phyloP scores from a whole-genome alignment of 2,113 vertebrate species.

The Laticauda laticaudata region DNA sequence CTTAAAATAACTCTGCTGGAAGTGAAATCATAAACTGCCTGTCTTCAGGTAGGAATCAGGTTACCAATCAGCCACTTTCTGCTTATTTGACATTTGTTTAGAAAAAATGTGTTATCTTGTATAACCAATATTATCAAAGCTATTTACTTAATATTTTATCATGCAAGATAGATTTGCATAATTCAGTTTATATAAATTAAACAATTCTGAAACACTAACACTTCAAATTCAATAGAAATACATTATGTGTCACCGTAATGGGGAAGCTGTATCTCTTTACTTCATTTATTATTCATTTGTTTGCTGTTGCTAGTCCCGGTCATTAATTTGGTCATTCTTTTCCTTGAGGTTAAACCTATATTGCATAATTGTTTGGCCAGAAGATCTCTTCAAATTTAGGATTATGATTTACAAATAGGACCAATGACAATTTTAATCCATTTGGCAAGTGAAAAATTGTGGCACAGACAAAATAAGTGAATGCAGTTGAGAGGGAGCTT shows the following conservation, averaged over 20 bases:
- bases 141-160: too few relatives aligned
- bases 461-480: too few relatives aligned
- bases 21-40: too few relatives aligned
- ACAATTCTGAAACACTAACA: not conserved
- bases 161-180: too few relatives aligned
- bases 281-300: not conserved
- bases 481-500: too few relatives aligned
- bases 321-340: not conserved
- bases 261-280: not conserved
- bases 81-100: too few relatives aligned
- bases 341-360: not conserved
- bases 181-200: too few relatives aligned
- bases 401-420: not conserved
- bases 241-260: not conserved
- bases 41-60: too few relatives aligned
- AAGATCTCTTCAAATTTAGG: not conserved
- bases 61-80: too few relatives aligned
- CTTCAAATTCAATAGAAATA: not conserved
- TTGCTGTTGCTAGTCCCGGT: not conserved
- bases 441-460: not conserved
- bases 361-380: not conserved
- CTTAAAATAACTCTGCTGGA: too few relatives aligned
- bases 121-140: too few relatives aligned
- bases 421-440: not conserved
- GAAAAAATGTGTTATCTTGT: too few relatives aligned